Percentiles rank a stretch among this genome's conserved stretches.
These are phyloP conservation scores for Phaedon cochleariae DNA, from an alignment of 2,888 invertebrate species.

Conservation along the genomic window DNA sequence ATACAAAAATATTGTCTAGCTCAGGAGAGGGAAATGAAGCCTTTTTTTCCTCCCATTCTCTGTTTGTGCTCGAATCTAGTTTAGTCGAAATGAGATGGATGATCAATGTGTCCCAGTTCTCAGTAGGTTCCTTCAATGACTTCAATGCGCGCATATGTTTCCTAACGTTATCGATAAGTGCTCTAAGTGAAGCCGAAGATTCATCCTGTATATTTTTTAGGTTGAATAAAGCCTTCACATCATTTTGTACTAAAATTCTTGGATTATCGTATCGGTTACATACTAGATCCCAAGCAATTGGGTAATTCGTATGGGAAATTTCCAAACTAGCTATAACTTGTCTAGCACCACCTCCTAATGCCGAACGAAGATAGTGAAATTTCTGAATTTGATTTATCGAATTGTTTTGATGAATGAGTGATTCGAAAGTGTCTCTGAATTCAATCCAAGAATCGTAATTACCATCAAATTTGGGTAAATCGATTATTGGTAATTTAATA, in stretches of 20 bases:
- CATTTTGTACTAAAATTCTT: slow-evolving; percentile 16
- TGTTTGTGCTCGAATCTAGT: background rate
- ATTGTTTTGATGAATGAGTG: slow-evolving; percentile 7
- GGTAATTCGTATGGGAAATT: slow-evolving; percentile 9
- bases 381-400: slow-evolving; percentile 8
- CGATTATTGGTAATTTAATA: slow-evolving; percentile 5
- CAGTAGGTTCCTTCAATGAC: slow-evolving; percentile 13
- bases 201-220: slow-evolving; percentile 12
- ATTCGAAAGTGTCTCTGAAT: slow-evolving; percentile 5
- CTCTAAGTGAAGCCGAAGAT: slow-evolving; percentile 9
- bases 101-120: background rate
- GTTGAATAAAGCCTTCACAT: slow-evolving; percentile 18
- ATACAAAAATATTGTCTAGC: no score
- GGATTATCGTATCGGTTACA: slow-evolving; percentile 22
- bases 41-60: background rate
- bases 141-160: slow-evolving; percentile 23
- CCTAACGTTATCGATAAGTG: slow-evolving; percentile 18
- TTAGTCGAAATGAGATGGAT: background rate
- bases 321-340: slow-evolving; percentile 18
- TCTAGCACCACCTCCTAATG: background rate
- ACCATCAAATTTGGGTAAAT: slow-evolving; percentile 13
- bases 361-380: slow-evolving; percentile 16
- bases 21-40: no score
- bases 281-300: slow-evolving; percentile 16
- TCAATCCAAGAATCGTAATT: slow-evolving; percentile 10